These are phyloP conservation scores for Alcedo quadribrachys DNA, from an alignment of 2,797 vertebrate genomes.

Conservation along the genomic window DNA sequence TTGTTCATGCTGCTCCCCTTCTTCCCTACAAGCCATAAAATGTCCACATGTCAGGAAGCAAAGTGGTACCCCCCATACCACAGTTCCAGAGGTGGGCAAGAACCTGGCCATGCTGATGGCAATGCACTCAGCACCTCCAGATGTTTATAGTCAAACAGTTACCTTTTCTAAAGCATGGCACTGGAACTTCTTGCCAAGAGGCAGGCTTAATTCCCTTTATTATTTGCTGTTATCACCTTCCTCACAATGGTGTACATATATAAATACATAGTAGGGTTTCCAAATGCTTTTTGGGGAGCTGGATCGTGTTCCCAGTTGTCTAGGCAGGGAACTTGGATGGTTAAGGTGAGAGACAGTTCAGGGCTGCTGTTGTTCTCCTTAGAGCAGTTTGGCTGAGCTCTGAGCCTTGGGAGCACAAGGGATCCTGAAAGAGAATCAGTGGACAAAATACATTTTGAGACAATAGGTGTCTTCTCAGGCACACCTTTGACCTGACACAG, in stretches of 20 bases:
- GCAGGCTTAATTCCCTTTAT: neutral
- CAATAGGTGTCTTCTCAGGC: constrained; percentile 47
- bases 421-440: neutral
- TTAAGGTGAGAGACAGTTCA: neutral
- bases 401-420: neutral
- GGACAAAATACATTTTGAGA: neutral
- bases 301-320: neutral
- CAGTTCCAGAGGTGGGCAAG: accelerated
- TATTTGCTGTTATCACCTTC: constrained; percentile 7
- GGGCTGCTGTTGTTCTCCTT: neutral
- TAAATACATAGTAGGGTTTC: neutral
- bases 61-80: neutral
- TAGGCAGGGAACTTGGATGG: neutral
- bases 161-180: neutral
- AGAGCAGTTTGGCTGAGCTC: neutral
- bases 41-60: neutral
- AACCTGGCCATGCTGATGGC: neutral
- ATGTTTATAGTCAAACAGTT: neutral
- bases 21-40: neutral
- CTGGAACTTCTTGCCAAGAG: neutral
- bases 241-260: accelerated
- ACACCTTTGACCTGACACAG: constrained; percentile 73
- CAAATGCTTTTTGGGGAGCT: constrained; percentile 29
- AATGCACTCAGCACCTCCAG: neutral
- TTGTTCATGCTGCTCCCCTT: neutral